Conservation (phyloP, 2,113 vertebrate species). For the Oxygymnocypris stewartii region DNA sequence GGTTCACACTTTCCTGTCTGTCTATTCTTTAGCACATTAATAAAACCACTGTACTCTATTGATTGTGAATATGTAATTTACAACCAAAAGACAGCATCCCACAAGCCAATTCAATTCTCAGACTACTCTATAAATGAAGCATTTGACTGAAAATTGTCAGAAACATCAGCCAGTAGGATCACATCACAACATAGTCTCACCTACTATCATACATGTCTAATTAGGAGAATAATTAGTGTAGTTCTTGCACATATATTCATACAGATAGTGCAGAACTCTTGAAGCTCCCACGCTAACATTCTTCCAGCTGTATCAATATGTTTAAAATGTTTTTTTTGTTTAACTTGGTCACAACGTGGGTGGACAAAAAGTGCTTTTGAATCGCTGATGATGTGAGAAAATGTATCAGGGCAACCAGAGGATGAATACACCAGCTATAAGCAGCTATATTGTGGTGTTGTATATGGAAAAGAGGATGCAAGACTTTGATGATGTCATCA, state of each 20-base stretch:
- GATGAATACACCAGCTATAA: not conserved
- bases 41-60: not conserved
- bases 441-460: not conserved
- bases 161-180: not conserved
- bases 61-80: slow-evolving; percentile 8
- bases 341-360: slow-evolving; percentile 17
- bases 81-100: not conserved
- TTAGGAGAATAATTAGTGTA: not conserved
- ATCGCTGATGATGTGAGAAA: not conserved
- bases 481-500: slow-evolving; percentile 8
- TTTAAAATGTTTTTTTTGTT: not conserved
- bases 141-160: slow-evolving; percentile 8
- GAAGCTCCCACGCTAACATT: not conserved
- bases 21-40: slow-evolving; percentile 23
- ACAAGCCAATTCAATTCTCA: not conserved
- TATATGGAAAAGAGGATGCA: slow-evolving; percentile 4
- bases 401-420: not conserved
- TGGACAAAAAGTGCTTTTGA: slow-evolving; percentile 15
- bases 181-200: not conserved
- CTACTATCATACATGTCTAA: not conserved
- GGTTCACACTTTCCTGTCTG: not conserved
- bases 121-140: not conserved
- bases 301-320: slow-evolving; percentile 41
- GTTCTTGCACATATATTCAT: not conserved
- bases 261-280: not conserved